Base-by-base conservation (phyloP, 2,113 vertebrate genomes). In the Gyps fulvus region DNA sequence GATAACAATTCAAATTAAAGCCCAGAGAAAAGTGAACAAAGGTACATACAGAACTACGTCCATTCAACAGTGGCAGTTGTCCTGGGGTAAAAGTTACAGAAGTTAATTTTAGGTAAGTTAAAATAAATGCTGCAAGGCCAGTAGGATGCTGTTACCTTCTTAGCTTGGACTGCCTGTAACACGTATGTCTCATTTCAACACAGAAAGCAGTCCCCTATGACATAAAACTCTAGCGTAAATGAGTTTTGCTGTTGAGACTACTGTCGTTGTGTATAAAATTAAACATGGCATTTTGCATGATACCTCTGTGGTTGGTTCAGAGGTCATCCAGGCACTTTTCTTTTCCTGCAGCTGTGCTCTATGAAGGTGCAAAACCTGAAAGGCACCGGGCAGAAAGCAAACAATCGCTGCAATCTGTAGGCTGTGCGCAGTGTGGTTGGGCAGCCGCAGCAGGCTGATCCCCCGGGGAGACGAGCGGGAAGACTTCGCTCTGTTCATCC, bases 161-260 rank as follows among this genome's bases (percentile, higher is more conserved):
- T 18, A 21, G 42, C 29, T 42, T 1, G 23, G 52, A 11, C 58
- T 34, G 77, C 38, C 27, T 13, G 3, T 12, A 19, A 32, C 40
- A 2, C 0, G 0, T 13, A 25, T 1, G 1, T 61, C 47, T 26
- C 7, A 0, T 16, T 40, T 59, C 62, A 10, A 11, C 3, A 2
- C 18, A 50, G 54, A 36, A 34, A 9, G n/a, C 71, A 77, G 63
- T 17, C 2, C 27, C 63, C 45, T 11, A 1, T 0, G 16, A 16
- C 61, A 23, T 16, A 13, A n/a, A 42, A 32, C 27, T 59, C 50
- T 17, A 5, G n/a, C 1, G 27, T 20, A 14, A 59, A 38, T 13
- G 36, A 23, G 32, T 40, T 79, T 52, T 69, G 72, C 58, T 66
- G 50, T 25, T n/a, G 58, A 65, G 50, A 29, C 13, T 26, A 3